These are phyloP conservation scores for Papilio dardanus DNA, from an alignment of 1,140 invertebrate species.

Conservation along the genomic window DNA sequence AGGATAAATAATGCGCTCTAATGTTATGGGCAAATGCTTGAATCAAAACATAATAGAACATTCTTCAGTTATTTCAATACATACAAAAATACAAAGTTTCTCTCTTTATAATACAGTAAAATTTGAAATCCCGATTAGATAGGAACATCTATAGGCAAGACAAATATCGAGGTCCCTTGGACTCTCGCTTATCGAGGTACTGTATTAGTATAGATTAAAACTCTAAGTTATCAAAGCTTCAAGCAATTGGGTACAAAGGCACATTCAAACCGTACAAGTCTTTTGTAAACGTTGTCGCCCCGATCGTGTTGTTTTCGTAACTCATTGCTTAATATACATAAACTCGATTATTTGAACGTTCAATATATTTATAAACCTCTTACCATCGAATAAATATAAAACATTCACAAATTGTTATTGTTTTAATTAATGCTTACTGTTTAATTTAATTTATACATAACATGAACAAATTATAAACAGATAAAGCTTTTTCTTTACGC, in stretches of 20 bases:
- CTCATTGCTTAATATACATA: slow-evolving; percentile 7
- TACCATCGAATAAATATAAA: background rate
- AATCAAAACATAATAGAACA: background rate
- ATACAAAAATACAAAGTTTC: too few species aligned
- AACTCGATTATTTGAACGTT: slow-evolving; percentile 27
- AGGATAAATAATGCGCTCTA: background rate
- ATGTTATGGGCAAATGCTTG: background rate
- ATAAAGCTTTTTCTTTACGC: background rate
- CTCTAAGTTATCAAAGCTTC: background rate
- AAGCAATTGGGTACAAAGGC: background rate
- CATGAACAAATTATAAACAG: background rate
- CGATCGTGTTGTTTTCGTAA: slow-evolving; percentile 14
- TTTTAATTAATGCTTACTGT: background rate
- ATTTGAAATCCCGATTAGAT: too few species aligned
- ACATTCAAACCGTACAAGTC: slow-evolving; percentile 1
- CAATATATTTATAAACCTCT: slow-evolving; percentile 12
- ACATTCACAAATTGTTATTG: slow-evolving; percentile 8
- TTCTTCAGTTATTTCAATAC: too few species aligned
- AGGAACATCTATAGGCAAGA: too few species aligned
- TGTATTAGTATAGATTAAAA: too few species aligned
- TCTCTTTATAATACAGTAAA: too few species aligned
- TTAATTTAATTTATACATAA: background rate
- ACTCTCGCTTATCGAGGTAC: too few species aligned
- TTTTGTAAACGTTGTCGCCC: background rate
- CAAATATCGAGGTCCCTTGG: too few species aligned